phyloP scores from a whole-genome alignment of 2,888 invertebrate species.

The Axea sp. region DNA sequence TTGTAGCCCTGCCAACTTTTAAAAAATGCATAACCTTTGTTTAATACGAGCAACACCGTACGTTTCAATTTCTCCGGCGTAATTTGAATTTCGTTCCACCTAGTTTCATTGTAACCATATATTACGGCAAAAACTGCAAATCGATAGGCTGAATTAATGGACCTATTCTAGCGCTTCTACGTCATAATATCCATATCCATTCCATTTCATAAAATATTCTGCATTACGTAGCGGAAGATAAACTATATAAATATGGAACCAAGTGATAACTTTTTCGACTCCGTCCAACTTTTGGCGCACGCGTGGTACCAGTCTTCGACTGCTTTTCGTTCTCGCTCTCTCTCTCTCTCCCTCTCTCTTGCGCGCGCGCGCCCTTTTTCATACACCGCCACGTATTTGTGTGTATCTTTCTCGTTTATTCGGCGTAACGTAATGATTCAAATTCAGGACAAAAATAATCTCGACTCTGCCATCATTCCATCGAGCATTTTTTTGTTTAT shows the following conservation, averaged over 20 bases:
- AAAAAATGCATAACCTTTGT: constrained; percentile 35
- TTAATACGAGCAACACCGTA: constrained; percentile 12
- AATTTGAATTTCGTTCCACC: constrained; percentile 39
- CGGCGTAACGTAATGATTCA: constrained; percentile 43
- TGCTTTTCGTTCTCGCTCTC: neutral
- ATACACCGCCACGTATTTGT: constrained; percentile 13
- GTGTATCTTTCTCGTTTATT: constrained; percentile 37
- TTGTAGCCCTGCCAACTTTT: constrained; percentile 34
- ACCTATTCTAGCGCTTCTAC: constrained; percentile 27
- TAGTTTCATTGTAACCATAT: constrained; percentile 27
- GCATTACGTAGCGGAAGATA: constrained; percentile 36
- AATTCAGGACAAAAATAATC: constrained; percentile 50
- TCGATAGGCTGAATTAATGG: constrained; percentile 45
- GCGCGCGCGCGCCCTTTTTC: constrained; percentile 6
- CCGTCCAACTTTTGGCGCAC: constrained; percentile 27
- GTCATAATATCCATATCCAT: constrained; percentile 36
- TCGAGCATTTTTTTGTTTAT: constrained; percentile 8
- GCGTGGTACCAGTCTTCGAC: too few relatives aligned
- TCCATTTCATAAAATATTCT: constrained; percentile 47
- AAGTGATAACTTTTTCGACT: constrained; percentile 46
- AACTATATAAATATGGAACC: constrained; percentile 53
- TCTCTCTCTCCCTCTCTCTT: neutral
- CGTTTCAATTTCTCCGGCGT: constrained; percentile 18
- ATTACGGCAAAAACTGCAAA: constrained; percentile 41
- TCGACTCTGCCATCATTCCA: constrained; percentile 15